These are phyloP conservation scores for Acanthornis magna DNA, from an alignment of 2,797 vertebrate species.

Conservation along the genomic window DNA sequence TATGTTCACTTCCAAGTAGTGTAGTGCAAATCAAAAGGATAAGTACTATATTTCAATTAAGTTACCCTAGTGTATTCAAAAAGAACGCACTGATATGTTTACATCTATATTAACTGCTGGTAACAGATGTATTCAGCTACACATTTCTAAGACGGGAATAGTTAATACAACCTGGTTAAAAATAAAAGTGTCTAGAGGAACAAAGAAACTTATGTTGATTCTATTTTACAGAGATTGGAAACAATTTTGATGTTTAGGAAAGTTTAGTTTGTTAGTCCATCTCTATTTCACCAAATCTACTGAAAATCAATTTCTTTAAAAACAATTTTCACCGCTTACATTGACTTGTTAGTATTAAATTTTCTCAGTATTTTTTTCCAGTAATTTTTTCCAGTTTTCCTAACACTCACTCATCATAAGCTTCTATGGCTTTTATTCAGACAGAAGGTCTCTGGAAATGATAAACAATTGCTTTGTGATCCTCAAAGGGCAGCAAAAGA, in stretches of 20 bases:
- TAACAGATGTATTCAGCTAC: neutral
- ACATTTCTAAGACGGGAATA: neutral
- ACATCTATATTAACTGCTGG: neutral
- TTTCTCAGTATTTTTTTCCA: neutral
- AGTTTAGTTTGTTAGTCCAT: neutral
- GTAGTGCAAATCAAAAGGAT: neutral
- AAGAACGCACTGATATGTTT: neutral
- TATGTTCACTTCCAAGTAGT: accelerated
- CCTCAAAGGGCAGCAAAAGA: neutral
- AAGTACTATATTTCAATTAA: neutral
- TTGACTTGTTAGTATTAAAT: neutral
- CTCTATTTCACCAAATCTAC: neutral
- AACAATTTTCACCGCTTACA: neutral
- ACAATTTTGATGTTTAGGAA: neutral
- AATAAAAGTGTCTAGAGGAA: neutral
- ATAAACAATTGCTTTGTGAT: neutral
- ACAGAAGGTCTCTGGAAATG: neutral
- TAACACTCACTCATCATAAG: neutral
- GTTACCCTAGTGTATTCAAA: neutral
- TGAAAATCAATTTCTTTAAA: neutral
- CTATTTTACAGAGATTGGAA: neutral
- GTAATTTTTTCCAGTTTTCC: neutral
- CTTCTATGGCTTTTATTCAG: neutral
- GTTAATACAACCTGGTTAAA: neutral
- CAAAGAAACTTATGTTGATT: neutral